Evolutionary conservation across 1,140 invertebrate species (phyloP), one percentile per base, ranked within the genome.

Genomic region (Manduca sexta): DNA sequence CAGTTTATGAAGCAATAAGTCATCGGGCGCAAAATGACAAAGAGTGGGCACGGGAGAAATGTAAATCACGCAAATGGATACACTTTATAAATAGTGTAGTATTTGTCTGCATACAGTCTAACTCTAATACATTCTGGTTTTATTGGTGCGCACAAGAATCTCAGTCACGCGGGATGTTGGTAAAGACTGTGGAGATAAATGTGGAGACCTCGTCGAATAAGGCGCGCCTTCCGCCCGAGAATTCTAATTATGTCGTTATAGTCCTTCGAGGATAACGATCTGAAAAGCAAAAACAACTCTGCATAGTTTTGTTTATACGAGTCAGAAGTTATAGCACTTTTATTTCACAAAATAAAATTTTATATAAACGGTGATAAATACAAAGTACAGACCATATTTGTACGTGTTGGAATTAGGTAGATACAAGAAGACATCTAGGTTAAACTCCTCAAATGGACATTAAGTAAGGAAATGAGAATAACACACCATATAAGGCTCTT

Each of bases 231-330:
- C 45, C 45, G 54, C 13, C 39, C 37, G 35, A 49, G 29, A 49
- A 56, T 47, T 50, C 45, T 43, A 56, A 51, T 52, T 48, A 56
- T 45, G 40, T 56, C 45, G 49, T 40, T 56, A 48, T 42, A 37
- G 16, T 47, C 21, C 21, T 45, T 26, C 34, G 41, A 47, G 35
- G 49, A 47, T 44, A 55, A 51, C 51, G 26, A 48, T 51, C 13
- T 29, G 6, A 48, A 38, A 38, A 44, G 10, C 35, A 47, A 51
- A 47, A 43, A 38, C 21, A 42, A 35, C 34, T 12, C 14, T 35
- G 34, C 34, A 14, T 13, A 4, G 10, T 12, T 35, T 13, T 35
- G n/a, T 14, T 14, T 35, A 12, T 35, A 35, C 12, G n/a, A 26
- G 21, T 8, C 21, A 26, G 4, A 5, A 26, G 4, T 3, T 26